phyloP scores from a whole-genome alignment of 35 echinoderm and acorn worm species.

The Ophioderma brevispina region DNA sequence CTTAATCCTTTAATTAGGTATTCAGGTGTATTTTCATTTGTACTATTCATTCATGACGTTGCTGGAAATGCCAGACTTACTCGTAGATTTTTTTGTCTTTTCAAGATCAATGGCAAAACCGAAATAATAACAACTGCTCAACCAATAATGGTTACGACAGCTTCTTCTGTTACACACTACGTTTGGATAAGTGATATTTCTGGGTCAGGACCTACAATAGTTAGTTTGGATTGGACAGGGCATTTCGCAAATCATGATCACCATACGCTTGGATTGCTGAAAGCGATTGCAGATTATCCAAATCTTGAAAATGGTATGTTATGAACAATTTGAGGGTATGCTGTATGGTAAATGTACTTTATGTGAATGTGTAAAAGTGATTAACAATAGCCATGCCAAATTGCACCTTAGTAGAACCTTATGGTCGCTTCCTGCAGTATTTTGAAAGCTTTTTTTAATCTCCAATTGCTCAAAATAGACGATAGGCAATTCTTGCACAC shows the following conservation, averaged over 20 bases:
- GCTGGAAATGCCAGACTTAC: background rate
- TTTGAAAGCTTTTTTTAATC: background rate
- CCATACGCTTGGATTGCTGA: background rate
- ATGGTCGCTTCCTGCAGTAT: background rate
- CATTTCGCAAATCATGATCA: slow-evolving; percentile 20
- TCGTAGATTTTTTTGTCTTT: slow-evolving; percentile 19
- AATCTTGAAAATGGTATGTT: background rate
- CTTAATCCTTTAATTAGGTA: background rate
- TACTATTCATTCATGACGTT: background rate
- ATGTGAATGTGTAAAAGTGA: background rate
- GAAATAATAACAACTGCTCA: background rate
- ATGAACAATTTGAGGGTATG: background rate
- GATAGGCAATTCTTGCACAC: too few relatives aligned
- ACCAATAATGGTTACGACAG: background rate
- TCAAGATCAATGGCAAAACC: background rate
- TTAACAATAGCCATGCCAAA: background rate
- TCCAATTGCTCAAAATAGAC: background rate
- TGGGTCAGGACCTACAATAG: background rate
- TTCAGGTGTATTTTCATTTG: slow-evolving; percentile 23
- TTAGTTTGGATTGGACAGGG: slow-evolving; percentile 18
- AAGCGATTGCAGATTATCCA: background rate
- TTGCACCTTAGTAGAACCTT: background rate
- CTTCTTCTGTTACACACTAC: background rate
- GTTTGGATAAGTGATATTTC: slow-evolving; percentile 1
- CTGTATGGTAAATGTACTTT: background rate